Evolutionary conservation across 1,140 invertebrate genomes (phyloP).

Genomic region (Drosophila littoralis): DNA sequence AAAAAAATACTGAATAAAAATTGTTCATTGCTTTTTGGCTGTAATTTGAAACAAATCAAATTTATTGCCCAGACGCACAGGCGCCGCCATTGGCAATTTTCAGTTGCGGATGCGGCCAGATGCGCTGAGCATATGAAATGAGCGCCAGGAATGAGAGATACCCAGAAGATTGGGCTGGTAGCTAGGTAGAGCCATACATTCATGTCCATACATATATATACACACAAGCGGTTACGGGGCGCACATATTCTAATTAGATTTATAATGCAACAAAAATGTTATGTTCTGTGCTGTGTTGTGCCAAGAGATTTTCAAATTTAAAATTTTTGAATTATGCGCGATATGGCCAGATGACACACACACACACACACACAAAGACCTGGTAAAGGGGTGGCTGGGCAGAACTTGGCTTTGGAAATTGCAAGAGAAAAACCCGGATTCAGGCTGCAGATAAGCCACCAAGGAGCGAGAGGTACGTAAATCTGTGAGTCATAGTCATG

Average conservation of each 20-base stretch:
- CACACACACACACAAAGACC: background rate
- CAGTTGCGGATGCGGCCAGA: constrained; percentile 68
- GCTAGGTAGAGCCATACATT: constrained; percentile 1
- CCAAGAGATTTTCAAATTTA: constrained; percentile 61
- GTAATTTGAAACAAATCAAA: constrained; percentile 83
- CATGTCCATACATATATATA: background rate
- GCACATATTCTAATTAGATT: constrained; percentile 80
- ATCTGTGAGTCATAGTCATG: constrained; percentile 73
- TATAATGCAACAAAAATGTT: constrained; percentile 73
- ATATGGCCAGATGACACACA: constrained; percentile 18
- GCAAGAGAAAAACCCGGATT: constrained; percentile 22
- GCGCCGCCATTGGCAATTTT: constrained; percentile 77
- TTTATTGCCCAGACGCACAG: constrained; percentile 79
- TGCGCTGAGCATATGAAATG: constrained; percentile 80
- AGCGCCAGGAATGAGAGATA: constrained; percentile 27
- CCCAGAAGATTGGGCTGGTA: background rate
- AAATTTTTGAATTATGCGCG: constrained; percentile 73
- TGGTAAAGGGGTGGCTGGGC: constrained; percentile 29
- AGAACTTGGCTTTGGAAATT: constrained; percentile 18
- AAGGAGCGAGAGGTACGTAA: constrained; percentile 25
- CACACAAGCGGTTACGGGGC: constrained; percentile 56
- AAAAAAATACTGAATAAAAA: constrained; percentile 41
- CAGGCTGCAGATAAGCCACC: constrained; percentile 17
- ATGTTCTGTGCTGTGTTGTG: background rate
- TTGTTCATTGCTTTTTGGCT: constrained; percentile 71